These are phyloP conservation scores for Pinctada fucata DNA, from an alignment of 2,888 invertebrate species.

Conservation along the genomic window DNA sequence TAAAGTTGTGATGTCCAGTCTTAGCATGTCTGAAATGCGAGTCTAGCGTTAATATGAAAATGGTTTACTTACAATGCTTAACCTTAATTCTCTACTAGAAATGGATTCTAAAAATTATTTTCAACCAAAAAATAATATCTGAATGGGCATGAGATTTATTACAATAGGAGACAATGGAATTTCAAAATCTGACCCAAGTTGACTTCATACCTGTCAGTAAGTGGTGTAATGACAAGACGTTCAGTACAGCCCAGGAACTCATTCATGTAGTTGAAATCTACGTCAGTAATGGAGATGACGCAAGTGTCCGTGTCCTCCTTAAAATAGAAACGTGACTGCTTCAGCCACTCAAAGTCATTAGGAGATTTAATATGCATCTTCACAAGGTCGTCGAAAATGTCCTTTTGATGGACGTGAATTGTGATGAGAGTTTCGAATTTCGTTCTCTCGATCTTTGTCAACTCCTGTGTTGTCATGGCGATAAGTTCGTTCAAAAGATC, in stretches of 20 bases:
- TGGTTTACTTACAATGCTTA: no score
- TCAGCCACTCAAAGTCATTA: constrained; percentile 97
- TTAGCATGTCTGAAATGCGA: no score
- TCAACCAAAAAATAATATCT: no score
- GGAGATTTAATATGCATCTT: constrained; percentile 90
- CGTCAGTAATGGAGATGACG: constrained; percentile 94
- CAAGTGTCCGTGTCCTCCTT: constrained; percentile 96
- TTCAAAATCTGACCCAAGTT: no score
- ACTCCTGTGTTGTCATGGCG: constrained; percentile 94
- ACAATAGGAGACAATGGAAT: no score
- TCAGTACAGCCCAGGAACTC: constrained; percentile 98
- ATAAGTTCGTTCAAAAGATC: constrained; percentile 94
- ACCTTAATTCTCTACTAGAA: no score
- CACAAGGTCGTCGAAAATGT: constrained; percentile 95
- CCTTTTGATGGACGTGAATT: constrained; percentile 97
- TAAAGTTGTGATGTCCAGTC: no score
- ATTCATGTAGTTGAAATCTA: constrained; percentile 95
- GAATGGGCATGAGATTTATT: no score
- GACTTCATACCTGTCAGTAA: constrained; percentile 89
- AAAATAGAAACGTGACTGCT: constrained; percentile 97
- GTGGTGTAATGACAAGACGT: constrained; percentile 94
- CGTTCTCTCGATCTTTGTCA: constrained; percentile 92
- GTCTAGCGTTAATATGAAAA: no score
- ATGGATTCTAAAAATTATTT: no score
- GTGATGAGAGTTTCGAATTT: constrained; percentile 98